Percentiles rank a stretch among this genome's conserved stretches.
phyloP scores from a whole-genome alignment of 2,113 vertebrate species.

The Lepus europaeus region DNA sequence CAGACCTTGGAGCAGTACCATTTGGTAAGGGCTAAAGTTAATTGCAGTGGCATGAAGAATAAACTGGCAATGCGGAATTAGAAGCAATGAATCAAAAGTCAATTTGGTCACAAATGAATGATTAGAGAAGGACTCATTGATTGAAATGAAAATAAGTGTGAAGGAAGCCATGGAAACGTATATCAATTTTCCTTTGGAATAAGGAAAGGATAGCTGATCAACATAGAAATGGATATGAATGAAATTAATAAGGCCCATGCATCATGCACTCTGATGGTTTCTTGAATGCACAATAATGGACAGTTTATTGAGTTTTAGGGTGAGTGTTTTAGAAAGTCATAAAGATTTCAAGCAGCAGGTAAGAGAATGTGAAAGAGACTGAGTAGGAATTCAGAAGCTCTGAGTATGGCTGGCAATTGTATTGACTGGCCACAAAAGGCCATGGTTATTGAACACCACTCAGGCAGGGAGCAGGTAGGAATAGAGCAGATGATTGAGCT shows the following conservation, averaged over 20 bases:
- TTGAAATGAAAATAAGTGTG: not conserved
- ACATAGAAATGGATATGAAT: not conserved
- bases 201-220: not conserved
- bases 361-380: not conserved
- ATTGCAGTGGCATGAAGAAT: not conserved
- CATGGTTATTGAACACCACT: not conserved
- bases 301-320: not conserved
- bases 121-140: not conserved
- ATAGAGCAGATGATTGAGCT: not conserved
- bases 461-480: not conserved
- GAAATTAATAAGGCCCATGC: not conserved
- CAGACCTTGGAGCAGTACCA: not conserved
- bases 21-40: not conserved
- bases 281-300: not conserved
- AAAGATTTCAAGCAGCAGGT: not conserved
- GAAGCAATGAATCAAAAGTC: conserved; percentile 13
- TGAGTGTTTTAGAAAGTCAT: not conserved
- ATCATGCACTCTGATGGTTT: not conserved
- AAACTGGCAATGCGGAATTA: not conserved
- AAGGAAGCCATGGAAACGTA: not conserved
- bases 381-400: not conserved
- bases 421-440: not conserved
- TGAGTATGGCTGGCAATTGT: not conserved
- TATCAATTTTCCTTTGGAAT: not conserved
- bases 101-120: not conserved